phyloP scores from a whole-genome alignment of 2,888 invertebrate species.

The Caenorhabditis sp. region DNA sequence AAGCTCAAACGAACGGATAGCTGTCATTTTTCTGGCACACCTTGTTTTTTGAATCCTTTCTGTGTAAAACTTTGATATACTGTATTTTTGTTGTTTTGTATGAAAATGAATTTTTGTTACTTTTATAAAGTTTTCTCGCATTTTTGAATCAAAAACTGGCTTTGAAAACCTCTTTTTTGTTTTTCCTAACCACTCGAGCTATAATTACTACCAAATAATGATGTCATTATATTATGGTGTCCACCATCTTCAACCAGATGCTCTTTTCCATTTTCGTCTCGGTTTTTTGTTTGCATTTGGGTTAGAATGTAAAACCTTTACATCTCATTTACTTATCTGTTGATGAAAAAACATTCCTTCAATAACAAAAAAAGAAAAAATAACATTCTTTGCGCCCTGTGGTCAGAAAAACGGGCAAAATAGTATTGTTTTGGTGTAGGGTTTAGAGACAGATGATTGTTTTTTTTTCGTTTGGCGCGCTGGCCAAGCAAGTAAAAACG shows the following conservation, averaged over 20 bases:
- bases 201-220: too few species aligned
- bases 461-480: too few species aligned
- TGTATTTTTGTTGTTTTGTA: not conserved
- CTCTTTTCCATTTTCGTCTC: not conserved
- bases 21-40: too few species aligned
- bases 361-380: not conserved
- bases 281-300: not conserved
- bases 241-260: not conserved
- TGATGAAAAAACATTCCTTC: not conserved
- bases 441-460: too few species aligned
- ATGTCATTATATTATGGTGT: too few species aligned
- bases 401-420: too few species aligned
- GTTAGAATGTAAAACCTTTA: too few species aligned
- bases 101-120: not conserved
- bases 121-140: not conserved
- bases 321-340: not conserved
- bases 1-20: too few species aligned
- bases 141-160: too few species aligned
- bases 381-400: too few species aligned
- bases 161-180: too few species aligned
- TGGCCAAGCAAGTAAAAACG: constrained; percentile 6
- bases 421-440: too few species aligned
- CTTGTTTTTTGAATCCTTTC: not conserved
- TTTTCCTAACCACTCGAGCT: not conserved
- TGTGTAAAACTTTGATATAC: not conserved